Evolutionary conservation across 2,113 vertebrate species (phyloP).

Genomic region (Sturnira hondurensis): DNA sequence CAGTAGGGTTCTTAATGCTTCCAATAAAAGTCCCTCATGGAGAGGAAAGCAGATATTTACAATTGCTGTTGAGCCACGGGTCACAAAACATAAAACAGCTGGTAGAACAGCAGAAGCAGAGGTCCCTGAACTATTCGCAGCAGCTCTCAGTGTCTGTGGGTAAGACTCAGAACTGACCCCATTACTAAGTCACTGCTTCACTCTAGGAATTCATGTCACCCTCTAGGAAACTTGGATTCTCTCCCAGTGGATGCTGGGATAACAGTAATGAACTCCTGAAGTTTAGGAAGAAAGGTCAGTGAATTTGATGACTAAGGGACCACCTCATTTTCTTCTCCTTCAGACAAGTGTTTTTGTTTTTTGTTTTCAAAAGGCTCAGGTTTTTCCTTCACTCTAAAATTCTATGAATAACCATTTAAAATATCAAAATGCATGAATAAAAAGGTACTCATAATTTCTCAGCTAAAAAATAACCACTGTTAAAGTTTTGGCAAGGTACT

Average conservation of each 20-base stretch:
- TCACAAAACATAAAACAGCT: conserved; percentile 59
- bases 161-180: background rate
- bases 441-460: background rate
- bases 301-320: conserved; percentile 7
- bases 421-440: background rate
- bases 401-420: background rate
- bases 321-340: background rate
- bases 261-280: conserved; percentile 30
- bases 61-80: conserved; percentile 35
- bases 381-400: conserved; percentile 25
- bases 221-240: background rate
- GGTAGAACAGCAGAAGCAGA: conserved; percentile 1
- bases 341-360: background rate
- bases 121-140: conserved; percentile 35
- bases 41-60: conserved; percentile 43
- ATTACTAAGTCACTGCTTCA: conserved; percentile 33
- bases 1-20: conserved; percentile 41
- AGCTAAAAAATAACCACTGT: background rate
- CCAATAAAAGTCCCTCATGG: conserved; percentile 48
- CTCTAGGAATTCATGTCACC: background rate
- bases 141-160: background rate
- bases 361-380: background rate
- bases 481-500: background rate
- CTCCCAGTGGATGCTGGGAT: background rate
- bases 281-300: conserved; percentile 35